These are phyloP conservation scores for Elaphurus davidianus DNA, from an alignment of 2,113 vertebrate genomes.

Conservation along the genomic window DNA sequence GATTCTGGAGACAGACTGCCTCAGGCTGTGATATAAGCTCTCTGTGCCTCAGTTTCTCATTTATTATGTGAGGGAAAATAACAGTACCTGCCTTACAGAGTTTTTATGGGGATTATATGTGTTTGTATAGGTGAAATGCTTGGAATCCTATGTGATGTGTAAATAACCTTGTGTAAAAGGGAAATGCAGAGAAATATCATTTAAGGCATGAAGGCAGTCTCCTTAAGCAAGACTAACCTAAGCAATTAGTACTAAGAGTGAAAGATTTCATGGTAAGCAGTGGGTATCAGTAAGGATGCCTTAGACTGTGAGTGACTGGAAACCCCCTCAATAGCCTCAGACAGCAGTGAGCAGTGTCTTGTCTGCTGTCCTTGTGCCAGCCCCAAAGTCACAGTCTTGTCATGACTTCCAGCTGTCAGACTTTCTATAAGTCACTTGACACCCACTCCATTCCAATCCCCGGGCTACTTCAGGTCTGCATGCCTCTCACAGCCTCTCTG, in stretches of 20 bases:
- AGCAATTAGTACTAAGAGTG: neutral
- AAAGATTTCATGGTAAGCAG: neutral
- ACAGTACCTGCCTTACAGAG: neutral
- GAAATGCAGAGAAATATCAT: neutral
- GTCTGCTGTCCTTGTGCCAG: neutral
- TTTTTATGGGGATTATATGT: neutral
- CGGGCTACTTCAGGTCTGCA: neutral
- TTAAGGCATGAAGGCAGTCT: neutral
- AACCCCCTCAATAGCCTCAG: neutral
- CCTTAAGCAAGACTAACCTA: neutral
- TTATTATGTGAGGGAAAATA: neutral
- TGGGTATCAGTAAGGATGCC: neutral
- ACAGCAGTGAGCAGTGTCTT: neutral
- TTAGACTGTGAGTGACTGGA: neutral
- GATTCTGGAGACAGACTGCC: neutral
- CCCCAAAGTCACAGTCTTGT: neutral
- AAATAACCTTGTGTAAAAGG: neutral
- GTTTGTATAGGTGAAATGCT: neutral
- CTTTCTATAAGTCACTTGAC: neutral
- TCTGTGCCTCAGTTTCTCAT: neutral
- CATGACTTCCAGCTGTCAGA: neutral
- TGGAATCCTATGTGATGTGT: neutral
- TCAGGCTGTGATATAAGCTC: neutral
- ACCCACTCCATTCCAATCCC: neutral
- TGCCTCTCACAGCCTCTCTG: neutral